Percentiles rank a stretch among this genome's conserved stretches.
Conservation (phyloP, 2,888 invertebrate species). For the Hymenopus coronatus region DNA sequence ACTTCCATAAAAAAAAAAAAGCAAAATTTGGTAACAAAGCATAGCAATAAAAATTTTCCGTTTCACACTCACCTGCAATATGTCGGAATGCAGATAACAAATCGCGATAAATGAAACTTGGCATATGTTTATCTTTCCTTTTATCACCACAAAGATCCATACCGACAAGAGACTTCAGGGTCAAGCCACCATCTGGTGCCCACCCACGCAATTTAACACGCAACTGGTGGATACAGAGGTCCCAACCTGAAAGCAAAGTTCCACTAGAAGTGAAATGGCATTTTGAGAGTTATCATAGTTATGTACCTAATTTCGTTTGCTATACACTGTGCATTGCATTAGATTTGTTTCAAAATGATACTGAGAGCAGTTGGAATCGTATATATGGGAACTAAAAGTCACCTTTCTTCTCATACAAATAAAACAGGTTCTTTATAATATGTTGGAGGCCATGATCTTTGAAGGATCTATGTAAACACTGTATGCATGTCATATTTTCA, state of each 20-base stretch:
- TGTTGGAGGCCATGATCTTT: too few relatives aligned
- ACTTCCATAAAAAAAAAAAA: neutral
- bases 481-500: too few relatives aligned
- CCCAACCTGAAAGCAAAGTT: neutral
- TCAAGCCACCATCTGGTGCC: neutral
- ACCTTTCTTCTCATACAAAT: too few relatives aligned
- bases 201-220: neutral
- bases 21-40: neutral
- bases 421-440: too few relatives aligned
- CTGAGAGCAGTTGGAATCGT: too few relatives aligned
- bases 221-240: slow-evolving; percentile 7
- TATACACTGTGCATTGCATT: too few relatives aligned
- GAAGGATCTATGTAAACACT: too few relatives aligned
- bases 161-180: neutral
- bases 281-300: too few relatives aligned
- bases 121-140: neutral
- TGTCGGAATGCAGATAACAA: neutral
- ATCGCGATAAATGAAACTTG: neutral
- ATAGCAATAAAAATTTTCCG: neutral
- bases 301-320: too few relatives aligned
- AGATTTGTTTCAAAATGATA: too few relatives aligned
- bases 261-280: too few relatives aligned
- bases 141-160: neutral
- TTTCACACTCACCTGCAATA: neutral
- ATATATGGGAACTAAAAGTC: too few relatives aligned